A percentile compares a stretch with the other conserved stretches of the same genome.
Evolutionary conservation across 2,797 vertebrate species (phyloP).

Genomic region (Liparis tanakae): DNA sequence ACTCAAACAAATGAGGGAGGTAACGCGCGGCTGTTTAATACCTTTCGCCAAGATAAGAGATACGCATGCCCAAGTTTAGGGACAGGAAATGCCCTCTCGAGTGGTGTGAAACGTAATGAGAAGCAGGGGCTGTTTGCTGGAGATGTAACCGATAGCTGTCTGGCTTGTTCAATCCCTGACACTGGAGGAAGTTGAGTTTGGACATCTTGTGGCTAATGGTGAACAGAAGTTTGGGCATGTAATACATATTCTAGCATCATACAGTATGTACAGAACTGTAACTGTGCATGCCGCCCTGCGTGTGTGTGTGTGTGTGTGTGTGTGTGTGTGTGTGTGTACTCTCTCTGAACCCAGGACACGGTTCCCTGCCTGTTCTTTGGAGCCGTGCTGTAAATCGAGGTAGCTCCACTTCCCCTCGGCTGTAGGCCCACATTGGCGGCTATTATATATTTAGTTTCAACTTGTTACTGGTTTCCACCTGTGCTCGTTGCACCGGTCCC

Average conservation of each 20-base stretch:
- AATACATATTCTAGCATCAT: conserved; percentile 16
- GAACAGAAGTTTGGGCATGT: conserved; percentile 24
- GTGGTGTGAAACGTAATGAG: conserved; percentile 69
- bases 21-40: conserved; percentile 57
- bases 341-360: conserved; percentile 51
- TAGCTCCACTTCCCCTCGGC: conserved; percentile 52
- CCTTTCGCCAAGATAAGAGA: conserved; percentile 72
- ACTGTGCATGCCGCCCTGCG: conserved; percentile 2
- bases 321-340: conserved; percentile 32
- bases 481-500: conserved; percentile 34
- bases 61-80: conserved; percentile 68
- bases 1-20: conserved; percentile 16
- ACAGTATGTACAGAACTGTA: neutral
- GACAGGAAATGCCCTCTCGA: conserved; percentile 69
- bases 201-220: conserved; percentile 45
- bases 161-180: conserved; percentile 58
- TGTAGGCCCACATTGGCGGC: conserved; percentile 49
- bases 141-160: conserved; percentile 71
- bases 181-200: conserved; percentile 52
- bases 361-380: conserved; percentile 62
- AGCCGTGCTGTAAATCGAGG: conserved; percentile 65
- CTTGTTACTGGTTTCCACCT: conserved; percentile 58
- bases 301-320: conserved; percentile 13
- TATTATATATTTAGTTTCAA: conserved; percentile 57
- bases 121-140: conserved; percentile 65